Percentiles rank a stretch among this genome's conserved stretches.
Evolutionary conservation across 2,113 vertebrate species (phyloP).

Genomic region (Sisor rabdophorus): DNA sequence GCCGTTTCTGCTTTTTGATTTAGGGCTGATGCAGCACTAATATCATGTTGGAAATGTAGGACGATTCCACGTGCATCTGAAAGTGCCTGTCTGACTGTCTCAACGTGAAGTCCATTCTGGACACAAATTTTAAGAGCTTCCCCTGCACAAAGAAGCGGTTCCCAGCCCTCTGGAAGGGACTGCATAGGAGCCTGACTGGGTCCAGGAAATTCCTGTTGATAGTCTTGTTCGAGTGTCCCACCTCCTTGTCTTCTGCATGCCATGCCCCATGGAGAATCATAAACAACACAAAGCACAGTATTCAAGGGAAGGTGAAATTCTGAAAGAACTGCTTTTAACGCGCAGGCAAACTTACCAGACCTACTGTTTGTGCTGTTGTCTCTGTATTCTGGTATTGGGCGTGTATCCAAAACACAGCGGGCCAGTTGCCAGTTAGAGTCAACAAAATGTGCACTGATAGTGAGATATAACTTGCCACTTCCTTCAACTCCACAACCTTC

Average conservation of each 20-base stretch:
- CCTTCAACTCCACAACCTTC: constrained; percentile 51
- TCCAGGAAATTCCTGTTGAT: constrained; percentile 39
- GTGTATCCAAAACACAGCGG: constrained; percentile 57
- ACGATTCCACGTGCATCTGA: constrained; percentile 53
- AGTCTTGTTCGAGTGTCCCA: constrained; percentile 32
- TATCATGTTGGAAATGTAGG: constrained; percentile 59
- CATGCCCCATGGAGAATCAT: constrained; percentile 44
- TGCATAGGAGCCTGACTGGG: constrained; percentile 33
- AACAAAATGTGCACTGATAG: constrained; percentile 56
- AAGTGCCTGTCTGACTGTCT: constrained; percentile 58
- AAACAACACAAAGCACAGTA: constrained; percentile 58
- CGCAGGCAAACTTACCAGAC: constrained; percentile 42
- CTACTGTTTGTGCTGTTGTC: constrained; percentile 13
- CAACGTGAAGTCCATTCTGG: constrained; percentile 53
- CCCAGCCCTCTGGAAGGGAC: constrained; percentile 52
- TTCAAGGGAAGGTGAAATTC: constrained; percentile 56
- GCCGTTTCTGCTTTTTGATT: constrained; percentile 58
- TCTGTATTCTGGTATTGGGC: constrained; percentile 36
- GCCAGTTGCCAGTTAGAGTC: constrained; percentile 63
- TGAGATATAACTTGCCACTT: constrained; percentile 52
- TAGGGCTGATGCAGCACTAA: constrained; percentile 49
- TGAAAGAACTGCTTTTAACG: constrained; percentile 45
- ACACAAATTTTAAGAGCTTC: constrained; percentile 59
- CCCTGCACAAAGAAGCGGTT: constrained; percentile 57
- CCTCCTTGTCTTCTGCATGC: constrained; percentile 16